Percentiles rank a stretch among this genome's conserved stretches.
Evolutionary conservation across 2,888 invertebrate genomes (phyloP).

Genomic region (Crioceris asparagi): DNA sequence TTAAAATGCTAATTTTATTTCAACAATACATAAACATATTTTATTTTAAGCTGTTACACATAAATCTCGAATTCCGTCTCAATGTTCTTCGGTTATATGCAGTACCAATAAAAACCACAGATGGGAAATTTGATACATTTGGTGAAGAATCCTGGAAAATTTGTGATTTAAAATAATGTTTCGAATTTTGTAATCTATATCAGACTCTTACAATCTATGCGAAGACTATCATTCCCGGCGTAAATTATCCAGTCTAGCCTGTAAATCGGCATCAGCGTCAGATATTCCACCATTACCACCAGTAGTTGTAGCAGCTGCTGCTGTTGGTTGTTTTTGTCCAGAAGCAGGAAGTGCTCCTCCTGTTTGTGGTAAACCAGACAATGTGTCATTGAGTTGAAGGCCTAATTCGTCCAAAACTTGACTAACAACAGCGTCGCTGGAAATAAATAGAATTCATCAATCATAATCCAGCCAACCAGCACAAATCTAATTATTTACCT

Average conservation of each 20-base stretch:
- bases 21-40: no score
- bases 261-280: slow-evolving; percentile 95
- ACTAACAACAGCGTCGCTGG: slow-evolving; percentile 83
- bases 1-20: no score
- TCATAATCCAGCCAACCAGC: background rate
- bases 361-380: slow-evolving; percentile 76
- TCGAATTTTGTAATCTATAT: background rate
- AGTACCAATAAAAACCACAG: no score
- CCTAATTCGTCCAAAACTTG: slow-evolving; percentile 98
- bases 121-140: no score
- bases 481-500: slow-evolving; percentile 55
- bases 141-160: no score
- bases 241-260: slow-evolving; percentile 91
- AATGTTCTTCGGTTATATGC: no score
- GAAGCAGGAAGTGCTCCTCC: slow-evolving; percentile 46
- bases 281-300: slow-evolving; percentile 44
- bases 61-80: no score
- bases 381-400: slow-evolving; percentile 84
- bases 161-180: background rate
- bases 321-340: slow-evolving; percentile 52
- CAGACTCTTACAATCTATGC: background rate
- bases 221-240: slow-evolving; percentile 57
- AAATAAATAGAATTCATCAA: slow-evolving; percentile 23
- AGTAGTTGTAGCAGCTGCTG: slow-evolving; percentile 40
- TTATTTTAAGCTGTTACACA: no score